These are phyloP conservation scores for Drosophila prosaltans DNA, from an alignment of 1,140 invertebrate species.

Conservation along the genomic window DNA sequence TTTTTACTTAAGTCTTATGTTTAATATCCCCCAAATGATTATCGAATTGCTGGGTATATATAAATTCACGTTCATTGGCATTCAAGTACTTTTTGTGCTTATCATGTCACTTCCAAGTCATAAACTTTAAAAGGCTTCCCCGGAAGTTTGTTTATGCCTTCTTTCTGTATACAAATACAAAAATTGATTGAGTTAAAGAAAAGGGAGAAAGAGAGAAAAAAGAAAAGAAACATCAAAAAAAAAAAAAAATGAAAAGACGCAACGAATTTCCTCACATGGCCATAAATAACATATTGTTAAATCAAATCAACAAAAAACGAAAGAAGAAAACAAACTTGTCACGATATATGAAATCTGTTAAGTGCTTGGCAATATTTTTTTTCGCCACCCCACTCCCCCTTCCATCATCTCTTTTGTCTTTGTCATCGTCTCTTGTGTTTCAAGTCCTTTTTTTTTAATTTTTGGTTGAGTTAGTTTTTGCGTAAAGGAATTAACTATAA, in stretches of 20 bases:
- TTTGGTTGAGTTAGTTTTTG: background rate
- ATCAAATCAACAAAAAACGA: background rate
- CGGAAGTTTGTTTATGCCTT: conserved; percentile 9
- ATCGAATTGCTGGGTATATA: background rate
- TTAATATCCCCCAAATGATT: no score
- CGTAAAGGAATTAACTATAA: conserved; percentile 1
- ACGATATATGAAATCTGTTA: conserved; percentile 2
- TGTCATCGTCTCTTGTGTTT: background rate
- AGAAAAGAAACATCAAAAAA: background rate
- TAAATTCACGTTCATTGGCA: no score
- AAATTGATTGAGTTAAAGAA: conserved; percentile 3
- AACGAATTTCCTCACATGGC: background rate
- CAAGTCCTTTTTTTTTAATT: no score
- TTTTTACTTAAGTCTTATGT: no score
- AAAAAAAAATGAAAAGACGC: background rate
- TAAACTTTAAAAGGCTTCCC: conserved; percentile 35
- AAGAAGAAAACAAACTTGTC: background rate
- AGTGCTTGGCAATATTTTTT: conserved; percentile 2
- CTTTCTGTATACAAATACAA: background rate
- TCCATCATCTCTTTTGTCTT: background rate
- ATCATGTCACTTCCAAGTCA: conserved; percentile 40
- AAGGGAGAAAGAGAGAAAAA: background rate
- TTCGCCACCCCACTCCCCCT: background rate
- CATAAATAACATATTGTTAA: conserved; percentile 8
- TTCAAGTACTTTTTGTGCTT: background rate